Evolutionary conservation across 2,888 invertebrate species (phyloP), one percentile per base, ranked within the genome.

Genomic region (Archaeoteleia sp.): DNA sequence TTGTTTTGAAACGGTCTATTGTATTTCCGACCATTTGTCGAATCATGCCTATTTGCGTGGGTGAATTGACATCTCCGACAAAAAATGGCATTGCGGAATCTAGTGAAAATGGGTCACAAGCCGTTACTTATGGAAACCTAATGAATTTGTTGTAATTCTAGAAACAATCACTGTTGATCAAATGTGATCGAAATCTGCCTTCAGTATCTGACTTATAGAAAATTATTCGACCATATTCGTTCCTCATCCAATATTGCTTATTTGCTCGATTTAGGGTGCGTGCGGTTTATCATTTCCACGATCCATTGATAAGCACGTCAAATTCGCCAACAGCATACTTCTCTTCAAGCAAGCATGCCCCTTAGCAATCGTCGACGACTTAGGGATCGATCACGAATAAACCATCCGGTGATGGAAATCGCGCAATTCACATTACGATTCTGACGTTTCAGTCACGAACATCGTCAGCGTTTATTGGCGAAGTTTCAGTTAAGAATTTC

Each of bases 281-380:
- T 77, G 79, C 77, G 75, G 75, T 72, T 77, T 79, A 80, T 81
- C 80, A 78, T 78, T 74, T 73, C 74, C 67, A 73, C 74, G 81
- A 82, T 82, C 78, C 71, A 78, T 82, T 82, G 82, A 82, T 82
- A 82, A 82, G 78, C 79, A 78, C 82, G 81, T 82, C 82, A 81
- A 82, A 72, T 67, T 58, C 74, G 60, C 71, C 71, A 71, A 51
- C 71, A 68, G 73, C 74, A 71, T 65, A 62, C n/a, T n/a, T n/a
- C n/a, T n/a, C 71, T 62, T 62, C 45, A 55, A 51, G 57, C 65
- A 62, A 65, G 66, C 69, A 60, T 71, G 67, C 72, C 67, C 71
- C 73, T 48, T 55, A 53, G 51, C 55, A 63, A 67, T 60, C 51
- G 60, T 70, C 73, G 62, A 68, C 72, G 68, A 69, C 73, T 73